phyloP scores from a whole-genome alignment of 2,797 vertebrate genomes.

The Taenioides sp. region DNA sequence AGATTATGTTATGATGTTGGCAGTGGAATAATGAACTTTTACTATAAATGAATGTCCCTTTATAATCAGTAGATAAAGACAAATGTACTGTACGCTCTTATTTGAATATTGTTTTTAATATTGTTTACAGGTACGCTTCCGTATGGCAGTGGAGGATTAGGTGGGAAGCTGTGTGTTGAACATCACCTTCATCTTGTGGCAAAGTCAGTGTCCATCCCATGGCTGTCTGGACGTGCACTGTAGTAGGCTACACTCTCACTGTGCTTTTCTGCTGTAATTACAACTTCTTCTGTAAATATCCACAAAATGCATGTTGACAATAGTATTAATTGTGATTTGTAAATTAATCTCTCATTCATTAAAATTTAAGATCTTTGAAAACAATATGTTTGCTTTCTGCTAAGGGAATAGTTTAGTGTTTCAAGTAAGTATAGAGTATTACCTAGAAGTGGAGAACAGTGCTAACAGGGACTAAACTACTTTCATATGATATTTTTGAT shows the following conservation, averaged over 20 bases:
- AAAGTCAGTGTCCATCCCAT: slow-evolving; percentile 10
- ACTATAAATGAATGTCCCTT: background rate
- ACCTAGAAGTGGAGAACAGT: background rate
- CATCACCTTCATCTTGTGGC: slow-evolving; percentile 11
- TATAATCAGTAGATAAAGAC: background rate
- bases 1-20: background rate
- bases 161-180: slow-evolving; percentile 17
- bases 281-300: background rate
- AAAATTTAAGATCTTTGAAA: slow-evolving; percentile 15
- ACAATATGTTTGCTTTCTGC: slow-evolving; percentile 9
- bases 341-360: slow-evolving; percentile 6
- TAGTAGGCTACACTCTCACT: background rate
- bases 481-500: slow-evolving; percentile 8
- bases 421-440: background rate
- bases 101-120: slow-evolving; percentile 11
- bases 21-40: background rate
- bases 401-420: slow-evolving; percentile 6
- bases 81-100: background rate
- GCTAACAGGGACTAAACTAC: slow-evolving; percentile 12
- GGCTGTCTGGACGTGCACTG: slow-evolving; percentile 18
- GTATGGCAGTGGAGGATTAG: slow-evolving; percentile 16
- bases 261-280: slow-evolving; percentile 10
- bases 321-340: background rate
- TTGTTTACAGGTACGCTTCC: slow-evolving; percentile 15
- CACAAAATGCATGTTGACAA: slow-evolving; percentile 4